These are phyloP conservation scores for Rhinichthys osculus DNA, from an alignment of 2,797 vertebrate species.

Conservation along the genomic window DNA sequence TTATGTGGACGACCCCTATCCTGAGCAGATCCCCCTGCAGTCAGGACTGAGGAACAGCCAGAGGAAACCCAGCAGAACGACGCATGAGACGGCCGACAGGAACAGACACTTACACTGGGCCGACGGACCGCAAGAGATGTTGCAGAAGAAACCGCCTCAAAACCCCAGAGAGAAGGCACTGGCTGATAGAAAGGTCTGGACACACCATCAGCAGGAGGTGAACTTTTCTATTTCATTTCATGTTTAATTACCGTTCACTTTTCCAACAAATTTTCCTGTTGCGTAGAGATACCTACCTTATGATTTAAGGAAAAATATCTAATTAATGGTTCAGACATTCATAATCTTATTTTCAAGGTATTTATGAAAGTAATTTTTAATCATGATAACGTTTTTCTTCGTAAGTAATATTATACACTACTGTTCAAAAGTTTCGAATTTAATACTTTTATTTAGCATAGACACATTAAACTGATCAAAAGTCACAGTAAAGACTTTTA, in stretches of 20 bases:
- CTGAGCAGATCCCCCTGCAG: constrained; percentile 66
- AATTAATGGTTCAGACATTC: neutral
- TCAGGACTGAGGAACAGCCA: constrained; percentile 20
- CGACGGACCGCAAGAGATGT: neutral
- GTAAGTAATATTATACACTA: neutral
- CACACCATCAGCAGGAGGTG: constrained; percentile 13
- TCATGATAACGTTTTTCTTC: neutral
- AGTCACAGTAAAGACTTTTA: neutral
- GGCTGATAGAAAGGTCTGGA: constrained; percentile 16
- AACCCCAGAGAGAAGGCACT: constrained; percentile 8
- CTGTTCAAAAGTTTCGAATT: neutral
- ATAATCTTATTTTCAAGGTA: neutral
- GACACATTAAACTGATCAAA: neutral
- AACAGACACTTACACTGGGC: constrained; percentile 23
- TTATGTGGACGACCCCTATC: constrained; percentile 42
- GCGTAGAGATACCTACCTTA: neutral
- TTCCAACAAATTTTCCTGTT: neutral
- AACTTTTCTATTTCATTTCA: neutral
- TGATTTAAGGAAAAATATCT: neutral
- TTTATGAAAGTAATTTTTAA: neutral
- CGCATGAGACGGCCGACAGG: neutral
- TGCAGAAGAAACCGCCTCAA: neutral
- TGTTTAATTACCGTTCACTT: neutral
- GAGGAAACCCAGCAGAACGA: constrained; percentile 11
- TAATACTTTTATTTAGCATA: neutral